These are phyloP conservation scores for Agrotis segetum DNA, from an alignment of 2,888 invertebrate genomes.

Conservation along the genomic window DNA sequence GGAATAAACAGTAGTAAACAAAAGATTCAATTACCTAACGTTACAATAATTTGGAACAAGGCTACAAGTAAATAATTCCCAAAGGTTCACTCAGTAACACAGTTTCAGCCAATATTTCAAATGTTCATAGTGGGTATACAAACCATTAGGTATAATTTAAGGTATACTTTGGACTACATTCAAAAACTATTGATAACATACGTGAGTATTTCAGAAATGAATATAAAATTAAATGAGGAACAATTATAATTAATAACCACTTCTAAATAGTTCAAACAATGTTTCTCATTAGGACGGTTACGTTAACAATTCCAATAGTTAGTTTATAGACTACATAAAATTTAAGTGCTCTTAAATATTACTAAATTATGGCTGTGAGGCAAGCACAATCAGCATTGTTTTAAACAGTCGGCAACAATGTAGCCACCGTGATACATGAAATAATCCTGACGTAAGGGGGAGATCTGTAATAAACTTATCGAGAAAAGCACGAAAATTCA, in stretches of 20 bases:
- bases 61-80: conserved; percentile 10
- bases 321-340: conserved; percentile 40
- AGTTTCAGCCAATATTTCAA: background rate
- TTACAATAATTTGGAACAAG: conserved; percentile 12
- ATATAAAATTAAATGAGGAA: conserved; percentile 22
- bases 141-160: background rate
- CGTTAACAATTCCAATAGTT: conserved; percentile 38
- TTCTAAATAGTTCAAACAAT: conserved; percentile 33
- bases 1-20: background rate
- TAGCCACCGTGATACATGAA: conserved; percentile 12
- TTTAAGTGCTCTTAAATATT: conserved; percentile 52
- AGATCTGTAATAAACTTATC: conserved; percentile 4
- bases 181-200: conserved; percentile 4
- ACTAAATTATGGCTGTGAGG: conserved; percentile 58
- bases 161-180: conserved; percentile 2
- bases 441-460: background rate
- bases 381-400: conserved; percentile 58
- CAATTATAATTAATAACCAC: conserved; percentile 4
- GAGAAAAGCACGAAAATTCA: conserved; percentile 8
- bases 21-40: background rate
- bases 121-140: background rate
- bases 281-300: conserved; percentile 35
- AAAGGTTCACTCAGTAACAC: conserved; percentile 5
- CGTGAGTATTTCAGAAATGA: conserved; percentile 19
- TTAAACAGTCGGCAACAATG: conserved; percentile 39